Evolutionary conservation across 1,140 invertebrate species (phyloP).

Genomic region (Drosophila jambulina): DNA sequence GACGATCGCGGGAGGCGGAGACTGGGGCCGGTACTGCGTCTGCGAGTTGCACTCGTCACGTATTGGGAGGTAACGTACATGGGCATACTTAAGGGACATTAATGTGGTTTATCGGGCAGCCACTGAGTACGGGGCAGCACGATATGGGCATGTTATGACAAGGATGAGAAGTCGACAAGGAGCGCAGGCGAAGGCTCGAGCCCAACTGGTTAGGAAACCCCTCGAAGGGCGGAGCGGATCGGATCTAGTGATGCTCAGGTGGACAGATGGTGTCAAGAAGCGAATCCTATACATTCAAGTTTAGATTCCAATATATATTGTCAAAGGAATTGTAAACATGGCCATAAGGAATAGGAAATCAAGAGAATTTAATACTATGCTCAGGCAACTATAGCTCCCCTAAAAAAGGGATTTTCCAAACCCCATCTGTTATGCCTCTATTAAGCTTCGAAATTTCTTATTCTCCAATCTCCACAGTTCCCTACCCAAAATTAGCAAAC

Average conservation of each 20-base stretch:
- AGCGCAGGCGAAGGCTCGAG: conserved; percentile 19
- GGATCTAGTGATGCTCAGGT: conserved; percentile 26
- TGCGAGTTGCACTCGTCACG: conserved; percentile 60
- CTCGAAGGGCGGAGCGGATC: background rate
- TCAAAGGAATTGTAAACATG: background rate
- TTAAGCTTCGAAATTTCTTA: background rate
- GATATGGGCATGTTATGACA: conserved; percentile 69
- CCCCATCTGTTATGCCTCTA: too few species aligned
- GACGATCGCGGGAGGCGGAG: background rate
- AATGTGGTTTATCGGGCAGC: conserved; percentile 69
- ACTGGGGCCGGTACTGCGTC: background rate
- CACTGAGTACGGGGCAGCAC: conserved; percentile 41
- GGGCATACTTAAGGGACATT: conserved; percentile 78
- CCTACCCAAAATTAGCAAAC: background rate
- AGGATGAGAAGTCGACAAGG: conserved; percentile 50
- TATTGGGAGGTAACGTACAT: conserved; percentile 72
- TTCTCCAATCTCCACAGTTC: background rate
- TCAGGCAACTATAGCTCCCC: background rate
- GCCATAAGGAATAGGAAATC: background rate
- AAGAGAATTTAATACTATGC: background rate
- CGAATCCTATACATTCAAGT: background rate
- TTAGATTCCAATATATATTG: background rate
- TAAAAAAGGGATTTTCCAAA: too few species aligned
- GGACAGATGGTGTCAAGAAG: background rate
- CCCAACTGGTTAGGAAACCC: conserved; percentile 32